These are phyloP conservation scores for Glomeris marginata DNA, from an alignment of 2,888 invertebrate genomes.

Conservation along the genomic window DNA sequence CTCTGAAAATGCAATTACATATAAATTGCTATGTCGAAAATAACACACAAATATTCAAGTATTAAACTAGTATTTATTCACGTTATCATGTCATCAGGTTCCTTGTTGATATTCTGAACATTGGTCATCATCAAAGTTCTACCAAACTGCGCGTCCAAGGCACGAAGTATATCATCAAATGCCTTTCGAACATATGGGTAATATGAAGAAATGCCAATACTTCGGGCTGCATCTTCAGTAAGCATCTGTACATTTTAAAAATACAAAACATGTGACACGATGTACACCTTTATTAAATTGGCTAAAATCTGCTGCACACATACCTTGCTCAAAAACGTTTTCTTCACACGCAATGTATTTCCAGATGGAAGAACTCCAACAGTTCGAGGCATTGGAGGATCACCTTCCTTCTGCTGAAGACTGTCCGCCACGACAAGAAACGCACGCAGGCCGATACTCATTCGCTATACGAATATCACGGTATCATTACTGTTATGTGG, in stretches of 20 bases:
- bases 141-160: constrained; percentile 89
- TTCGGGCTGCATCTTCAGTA: constrained; percentile 88
- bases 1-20: constrained; percentile 31
- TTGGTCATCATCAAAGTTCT: constrained; percentile 94
- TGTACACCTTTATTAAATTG: too few relatives aligned
- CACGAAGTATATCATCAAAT: constrained; percentile 86
- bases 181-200: constrained; percentile 91
- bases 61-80: not conserved
- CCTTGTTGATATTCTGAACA: constrained; percentile 87
- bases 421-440: constrained; percentile 97
- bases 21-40: not conserved
- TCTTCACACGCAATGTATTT: constrained; percentile 83
- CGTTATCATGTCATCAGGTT: constrained; percentile 77
- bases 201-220: constrained; percentile 93
- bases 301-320: not conserved
- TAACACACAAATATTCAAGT: not conserved
- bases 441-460: constrained; percentile 96
- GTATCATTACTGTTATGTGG: not conserved
- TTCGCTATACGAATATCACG: constrained; percentile 39
- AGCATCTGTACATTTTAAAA: constrained; percentile 42
- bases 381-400: constrained; percentile 96
- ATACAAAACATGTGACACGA: not conserved
- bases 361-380: constrained; percentile 90
- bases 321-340: constrained; percentile 82
- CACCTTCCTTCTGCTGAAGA: constrained; percentile 95